phyloP scores from a whole-genome alignment of 2,888 invertebrate species.

The Metellina segmentata region DNA sequence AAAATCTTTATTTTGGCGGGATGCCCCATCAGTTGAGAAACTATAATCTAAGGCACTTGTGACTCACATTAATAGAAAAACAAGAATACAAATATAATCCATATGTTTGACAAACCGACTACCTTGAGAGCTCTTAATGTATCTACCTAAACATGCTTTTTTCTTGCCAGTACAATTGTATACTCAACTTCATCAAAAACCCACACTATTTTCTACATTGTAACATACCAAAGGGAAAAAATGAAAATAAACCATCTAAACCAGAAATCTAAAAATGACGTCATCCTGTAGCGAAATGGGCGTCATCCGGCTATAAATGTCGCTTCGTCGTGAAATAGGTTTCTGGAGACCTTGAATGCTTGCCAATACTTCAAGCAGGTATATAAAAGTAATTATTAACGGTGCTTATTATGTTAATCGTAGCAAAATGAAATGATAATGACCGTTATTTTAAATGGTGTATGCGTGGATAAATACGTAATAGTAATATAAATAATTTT shows the following conservation, averaged over 20 bases:
- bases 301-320: conserved; percentile 55
- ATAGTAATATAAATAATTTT: conserved; percentile 35
- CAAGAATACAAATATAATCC: too few relatives aligned
- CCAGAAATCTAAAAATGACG: conserved; percentile 6
- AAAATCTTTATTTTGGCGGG: too few relatives aligned
- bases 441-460: conserved; percentile 45
- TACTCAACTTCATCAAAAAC: background rate
- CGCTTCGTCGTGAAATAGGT: conserved; percentile 37
- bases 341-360: conserved; percentile 59
- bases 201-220: background rate
- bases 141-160: background rate
- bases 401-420: conserved; percentile 60
- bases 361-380: conserved; percentile 61
- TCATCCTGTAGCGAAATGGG: conserved; percentile 50
- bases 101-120: background rate
- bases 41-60: background rate
- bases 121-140: background rate
- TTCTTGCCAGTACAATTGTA: background rate
- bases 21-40: too few relatives aligned
- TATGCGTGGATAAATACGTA: conserved; percentile 6
- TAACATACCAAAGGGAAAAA: background rate
- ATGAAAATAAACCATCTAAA: conserved; percentile 14
- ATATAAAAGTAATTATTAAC: conserved; percentile 64
- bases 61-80: background rate
- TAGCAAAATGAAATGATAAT: conserved; percentile 60